Evolutionary conservation across 2,113 vertebrate genomes (phyloP), one percentile per base, ranked within the genome.

Genomic region (Sigmodon hispidus): DNA sequence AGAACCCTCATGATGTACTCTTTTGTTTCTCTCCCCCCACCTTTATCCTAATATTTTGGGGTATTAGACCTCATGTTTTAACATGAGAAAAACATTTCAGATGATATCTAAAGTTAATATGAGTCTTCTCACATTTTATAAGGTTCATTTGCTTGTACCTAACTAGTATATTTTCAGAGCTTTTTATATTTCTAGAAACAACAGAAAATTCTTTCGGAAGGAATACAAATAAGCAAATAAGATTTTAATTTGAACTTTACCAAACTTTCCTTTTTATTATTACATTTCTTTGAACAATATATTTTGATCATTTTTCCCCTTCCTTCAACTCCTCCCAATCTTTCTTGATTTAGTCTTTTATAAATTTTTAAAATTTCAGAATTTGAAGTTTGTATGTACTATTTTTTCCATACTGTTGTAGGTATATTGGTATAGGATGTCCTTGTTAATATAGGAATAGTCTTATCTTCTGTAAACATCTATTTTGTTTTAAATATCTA

Each of bases 351-450:
- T 45, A 89, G n/a, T 77, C 48, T 96, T 88, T 73, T 3, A 61
- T 52, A 40, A 90, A 65, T 79, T 87, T 34, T 16, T 4, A 0
- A 81, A 95, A 61, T 89, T 94, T 93, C 87, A 89, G 36, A 89
- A 95, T 91, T 95, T 93, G 87, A 79, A 73, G 21, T 77, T 96
- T 93, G 3, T 95, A 94, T 83, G 40, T 63, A 24, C 52, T 93
- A 9, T 79, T 73, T 96, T 89, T 1, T 48, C 45, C 31, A 70
- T 57, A 43, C 83, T 80, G 73, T 85, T 76, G 57, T 93, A 94
- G 92, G 4, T 96, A 63, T 75, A 72, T 75, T 93, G 83, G 72
- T 81, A 79, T 13, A n/a, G 75, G 93, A 76, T 81, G 26, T 87
- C 72, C 50, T 65, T 94, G 61, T 84, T 83, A 87, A 73, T 76